Percentiles rank a stretch among this genome's conserved stretches.
These are phyloP conservation scores for Ctenoplectra terminalis DNA, from an alignment of 1,140 invertebrate genomes.

Conservation along the genomic window DNA sequence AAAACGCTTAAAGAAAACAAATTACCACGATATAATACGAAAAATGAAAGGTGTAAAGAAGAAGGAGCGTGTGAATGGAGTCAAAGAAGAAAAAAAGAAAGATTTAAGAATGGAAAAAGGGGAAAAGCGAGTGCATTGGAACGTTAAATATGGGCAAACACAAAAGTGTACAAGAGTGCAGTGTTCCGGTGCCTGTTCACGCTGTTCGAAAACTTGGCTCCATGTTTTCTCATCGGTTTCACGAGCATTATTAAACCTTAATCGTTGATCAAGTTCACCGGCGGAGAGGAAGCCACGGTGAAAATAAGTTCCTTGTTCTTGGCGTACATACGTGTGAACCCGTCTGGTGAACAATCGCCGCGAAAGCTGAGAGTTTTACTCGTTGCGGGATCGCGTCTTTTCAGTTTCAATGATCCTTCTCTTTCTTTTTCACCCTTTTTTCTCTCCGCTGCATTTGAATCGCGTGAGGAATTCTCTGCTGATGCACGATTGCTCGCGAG, in stretches of 20 bases:
- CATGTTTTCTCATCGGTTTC: conserved; percentile 43
- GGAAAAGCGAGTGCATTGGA: background rate
- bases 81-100: background rate
- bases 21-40: too few relatives aligned
- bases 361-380: conserved; percentile 23
- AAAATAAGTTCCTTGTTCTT: conserved; percentile 47
- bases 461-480: background rate
- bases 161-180: background rate
- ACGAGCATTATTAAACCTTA: conserved; percentile 61
- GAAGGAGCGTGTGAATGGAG: background rate
- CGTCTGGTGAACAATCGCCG: conserved; percentile 36
- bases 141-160: conserved; percentile 9
- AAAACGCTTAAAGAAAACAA: too few relatives aligned
- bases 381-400: background rate
- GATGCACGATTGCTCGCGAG: background rate
- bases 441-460: background rate
- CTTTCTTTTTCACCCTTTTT: too few relatives aligned
- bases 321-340: conserved; percentile 40
- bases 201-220: conserved; percentile 10
- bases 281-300: conserved; percentile 36
- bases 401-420: conserved; percentile 1
- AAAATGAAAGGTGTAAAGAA: too few relatives aligned
- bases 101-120: conserved; percentile 3
- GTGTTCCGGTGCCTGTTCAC: conserved; percentile 1
- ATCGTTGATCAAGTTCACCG: conserved; percentile 61